These are phyloP conservation scores for Sebastes goodei DNA, from an alignment of 2,797 vertebrate species.

Conservation along the genomic window DNA sequence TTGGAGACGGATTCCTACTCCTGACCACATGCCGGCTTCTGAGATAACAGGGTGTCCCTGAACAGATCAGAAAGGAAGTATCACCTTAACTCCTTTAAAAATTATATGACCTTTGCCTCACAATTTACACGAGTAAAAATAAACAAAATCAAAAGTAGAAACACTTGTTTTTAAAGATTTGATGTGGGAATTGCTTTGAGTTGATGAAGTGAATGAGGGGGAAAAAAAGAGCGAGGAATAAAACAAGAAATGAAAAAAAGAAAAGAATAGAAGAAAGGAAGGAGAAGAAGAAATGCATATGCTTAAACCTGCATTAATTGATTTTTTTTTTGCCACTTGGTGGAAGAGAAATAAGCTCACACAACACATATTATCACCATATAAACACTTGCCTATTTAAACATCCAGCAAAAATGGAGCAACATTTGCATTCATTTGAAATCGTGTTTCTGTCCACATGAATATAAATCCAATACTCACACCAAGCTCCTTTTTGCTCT, in stretches of 20 bases:
- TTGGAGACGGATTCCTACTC: not conserved
- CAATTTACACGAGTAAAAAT: not conserved
- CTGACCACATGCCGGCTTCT: not conserved
- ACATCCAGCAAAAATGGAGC: not conserved
- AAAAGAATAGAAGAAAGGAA: no score
- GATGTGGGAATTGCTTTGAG: no score
- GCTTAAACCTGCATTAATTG: not conserved
- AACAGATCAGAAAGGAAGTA: slow-evolving; percentile 18
- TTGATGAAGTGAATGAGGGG: not conserved
- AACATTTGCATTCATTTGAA: not conserved
- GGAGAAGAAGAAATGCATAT: not conserved
- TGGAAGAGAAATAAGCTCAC: not conserved
- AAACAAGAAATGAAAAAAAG: no score
- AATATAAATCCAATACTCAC: not conserved
- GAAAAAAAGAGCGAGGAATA: no score
- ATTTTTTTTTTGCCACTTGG: not conserved
- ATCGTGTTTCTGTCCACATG: not conserved
- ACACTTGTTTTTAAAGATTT: not conserved
- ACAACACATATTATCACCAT: not conserved
- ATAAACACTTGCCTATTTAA: no score
- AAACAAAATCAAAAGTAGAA: not conserved
- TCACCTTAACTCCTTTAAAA: slow-evolving; percentile 14
- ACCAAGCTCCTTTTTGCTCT: not conserved
- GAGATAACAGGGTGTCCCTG: not conserved
- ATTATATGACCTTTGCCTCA: slow-evolving; percentile 1